Percentiles rank a stretch among this genome's conserved stretches.
Evolutionary conservation across 2,888 invertebrate species (phyloP).

Genomic region (Ligdia adustata): DNA sequence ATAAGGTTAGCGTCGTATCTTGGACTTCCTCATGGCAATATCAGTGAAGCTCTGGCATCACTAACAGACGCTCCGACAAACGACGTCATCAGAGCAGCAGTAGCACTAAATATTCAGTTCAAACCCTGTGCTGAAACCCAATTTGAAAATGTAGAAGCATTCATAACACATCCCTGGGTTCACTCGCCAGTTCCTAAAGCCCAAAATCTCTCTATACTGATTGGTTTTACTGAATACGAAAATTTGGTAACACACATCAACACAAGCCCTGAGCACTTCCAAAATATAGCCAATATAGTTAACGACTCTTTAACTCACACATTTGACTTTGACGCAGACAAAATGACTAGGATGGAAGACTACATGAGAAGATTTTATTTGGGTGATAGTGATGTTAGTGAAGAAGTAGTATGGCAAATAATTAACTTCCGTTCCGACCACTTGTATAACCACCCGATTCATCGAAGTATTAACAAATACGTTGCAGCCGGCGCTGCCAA

Average conservation of each 20-base stretch:
- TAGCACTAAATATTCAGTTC: conserved; percentile 38
- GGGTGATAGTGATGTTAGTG: conserved; percentile 46
- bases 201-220: conserved; percentile 46
- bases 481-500: conserved; percentile 39
- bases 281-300: conserved; percentile 38
- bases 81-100: conserved; percentile 42
- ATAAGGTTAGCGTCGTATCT: conserved; percentile 47
- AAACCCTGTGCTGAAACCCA: conserved; percentile 56
- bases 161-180: conserved; percentile 50
- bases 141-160: conserved; percentile 49
- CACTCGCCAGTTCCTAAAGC: conserved; percentile 47
- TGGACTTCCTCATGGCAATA: conserved; percentile 41
- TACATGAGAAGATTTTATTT: conserved; percentile 52
- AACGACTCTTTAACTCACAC: conserved; percentile 28
- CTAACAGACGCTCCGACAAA: conserved; percentile 37
- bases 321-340: conserved; percentile 38
- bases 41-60: conserved; percentile 45
- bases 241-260: conserved; percentile 28
- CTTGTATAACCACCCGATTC: conserved; percentile 49
- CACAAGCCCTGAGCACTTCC: conserved; percentile 35
- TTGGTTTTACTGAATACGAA: conserved; percentile 60
- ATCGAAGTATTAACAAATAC: conserved; percentile 49
- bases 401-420: conserved; percentile 36
- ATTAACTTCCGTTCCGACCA: conserved; percentile 57
- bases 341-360: conserved; percentile 38